Evolutionary conservation across 2,888 invertebrate species (phyloP).

Genomic region (Apamea sordens): DNA sequence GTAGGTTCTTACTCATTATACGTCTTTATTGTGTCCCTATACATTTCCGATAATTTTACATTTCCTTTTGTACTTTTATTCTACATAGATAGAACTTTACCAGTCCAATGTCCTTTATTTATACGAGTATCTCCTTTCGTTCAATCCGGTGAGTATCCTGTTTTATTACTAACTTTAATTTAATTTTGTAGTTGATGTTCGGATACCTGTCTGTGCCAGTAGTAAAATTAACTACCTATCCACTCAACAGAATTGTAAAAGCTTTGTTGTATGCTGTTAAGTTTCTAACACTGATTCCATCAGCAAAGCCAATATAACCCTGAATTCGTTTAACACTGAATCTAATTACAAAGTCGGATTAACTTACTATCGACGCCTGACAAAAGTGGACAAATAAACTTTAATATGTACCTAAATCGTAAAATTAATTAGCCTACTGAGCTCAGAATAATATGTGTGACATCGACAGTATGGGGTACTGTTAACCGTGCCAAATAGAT

Average conservation of each 20-base stretch:
- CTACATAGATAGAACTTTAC: not conserved
- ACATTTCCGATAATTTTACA: not conserved
- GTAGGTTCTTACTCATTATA: constrained; percentile 27
- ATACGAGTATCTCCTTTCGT: constrained; percentile 1
- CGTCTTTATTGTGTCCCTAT: not conserved
- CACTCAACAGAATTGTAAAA: constrained; percentile 48
- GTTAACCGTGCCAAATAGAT: constrained; percentile 83
- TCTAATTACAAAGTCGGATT: constrained; percentile 34
- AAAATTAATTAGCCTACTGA: constrained; percentile 61
- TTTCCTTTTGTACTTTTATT: not conserved
- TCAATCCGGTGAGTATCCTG: not conserved
- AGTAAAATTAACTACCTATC: constrained; percentile 45
- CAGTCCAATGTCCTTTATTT: not conserved
- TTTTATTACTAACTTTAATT: constrained; percentile 30
- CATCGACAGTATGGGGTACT: constrained; percentile 79
- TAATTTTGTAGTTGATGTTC: constrained; percentile 32
- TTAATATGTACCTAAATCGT: constrained; percentile 20
- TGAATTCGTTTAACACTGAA: constrained; percentile 14
- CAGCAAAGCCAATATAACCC: constrained; percentile 1
- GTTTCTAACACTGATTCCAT: constrained; percentile 44
- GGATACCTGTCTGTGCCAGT: constrained; percentile 20
- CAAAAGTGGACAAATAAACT: constrained; percentile 32
- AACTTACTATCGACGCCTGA: not conserved
- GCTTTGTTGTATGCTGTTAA: constrained; percentile 43
- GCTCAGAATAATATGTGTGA: constrained; percentile 68